Evolutionary conservation across 2,113 vertebrate species (phyloP).

Genomic region (Ptilorrhoa leucosticta): DNA sequence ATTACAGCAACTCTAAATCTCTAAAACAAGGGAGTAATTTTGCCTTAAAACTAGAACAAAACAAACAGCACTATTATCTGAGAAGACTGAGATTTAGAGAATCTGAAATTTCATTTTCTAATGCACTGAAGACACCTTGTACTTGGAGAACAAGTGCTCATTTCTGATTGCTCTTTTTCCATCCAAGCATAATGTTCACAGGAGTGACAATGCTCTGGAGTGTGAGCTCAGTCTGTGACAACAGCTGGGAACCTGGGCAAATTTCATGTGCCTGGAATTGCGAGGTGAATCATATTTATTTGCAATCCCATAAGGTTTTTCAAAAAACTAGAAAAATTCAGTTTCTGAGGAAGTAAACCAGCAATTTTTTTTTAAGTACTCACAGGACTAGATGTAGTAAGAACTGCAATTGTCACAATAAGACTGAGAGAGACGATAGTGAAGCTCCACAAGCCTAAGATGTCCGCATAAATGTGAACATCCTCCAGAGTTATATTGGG

Average conservation of each 20-base stretch:
- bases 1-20: neutral
- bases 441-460: neutral
- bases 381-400: rapidly evolving
- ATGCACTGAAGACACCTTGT: neutral
- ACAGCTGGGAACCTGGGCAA: neutral
- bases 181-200: neutral
- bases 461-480: neutral
- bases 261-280: neutral
- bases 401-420: neutral
- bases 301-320: neutral
- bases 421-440: neutral
- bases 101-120: neutral
- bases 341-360: neutral
- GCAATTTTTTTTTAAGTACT: neutral
- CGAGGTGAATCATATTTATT: neutral
- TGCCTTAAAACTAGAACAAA: neutral
- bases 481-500: neutral
- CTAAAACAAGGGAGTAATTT: neutral
- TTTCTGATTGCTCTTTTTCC: neutral
- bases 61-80: neutral
- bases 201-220: neutral
- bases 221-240: neutral
- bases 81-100: neutral
- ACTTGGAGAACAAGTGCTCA: neutral
- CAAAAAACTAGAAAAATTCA: neutral